Evolutionary conservation across 2,797 vertebrate species (phyloP).

Genomic region (Coluber constrictor): DNA sequence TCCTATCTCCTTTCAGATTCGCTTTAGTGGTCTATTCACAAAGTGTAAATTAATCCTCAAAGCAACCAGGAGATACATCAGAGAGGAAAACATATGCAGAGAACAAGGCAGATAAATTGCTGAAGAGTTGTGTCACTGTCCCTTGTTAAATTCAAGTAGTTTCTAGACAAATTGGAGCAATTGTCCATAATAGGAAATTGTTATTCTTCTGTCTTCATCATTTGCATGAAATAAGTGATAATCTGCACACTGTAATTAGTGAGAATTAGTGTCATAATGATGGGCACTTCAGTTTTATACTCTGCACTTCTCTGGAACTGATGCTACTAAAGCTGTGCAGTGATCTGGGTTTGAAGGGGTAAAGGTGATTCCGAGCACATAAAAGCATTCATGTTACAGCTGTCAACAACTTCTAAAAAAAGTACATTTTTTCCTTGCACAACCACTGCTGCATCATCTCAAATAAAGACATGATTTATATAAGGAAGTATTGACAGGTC

Average conservation of each 20-base stretch:
- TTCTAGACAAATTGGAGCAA: neutral
- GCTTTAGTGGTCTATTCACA: constrained; percentile 27
- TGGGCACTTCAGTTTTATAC: neutral
- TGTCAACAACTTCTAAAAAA: neutral
- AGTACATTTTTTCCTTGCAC: neutral
- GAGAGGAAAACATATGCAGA: constrained; percentile 5
- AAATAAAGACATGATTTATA: neutral
- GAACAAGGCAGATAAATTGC: constrained; percentile 25
- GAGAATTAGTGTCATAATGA: neutral
- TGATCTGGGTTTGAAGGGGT: neutral
- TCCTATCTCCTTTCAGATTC: constrained; percentile 13
- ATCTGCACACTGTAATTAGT: neutral
- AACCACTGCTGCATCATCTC: neutral
- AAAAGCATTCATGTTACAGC: neutral
- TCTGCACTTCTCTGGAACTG: neutral
- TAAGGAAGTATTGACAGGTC: neutral
- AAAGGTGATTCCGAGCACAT: neutral
- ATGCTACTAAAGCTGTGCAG: neutral
- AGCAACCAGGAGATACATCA: constrained; percentile 2
- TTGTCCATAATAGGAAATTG: constrained; percentile 7
- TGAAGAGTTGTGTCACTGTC: neutral
- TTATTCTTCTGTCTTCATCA: constrained; percentile 32
- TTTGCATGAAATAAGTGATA: neutral
- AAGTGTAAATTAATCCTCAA: constrained; percentile 17
- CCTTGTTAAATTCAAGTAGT: constrained; percentile 4